Conservation (phyloP, 2,888 invertebrate genomes). For the Pelosia muscerda region DNA sequence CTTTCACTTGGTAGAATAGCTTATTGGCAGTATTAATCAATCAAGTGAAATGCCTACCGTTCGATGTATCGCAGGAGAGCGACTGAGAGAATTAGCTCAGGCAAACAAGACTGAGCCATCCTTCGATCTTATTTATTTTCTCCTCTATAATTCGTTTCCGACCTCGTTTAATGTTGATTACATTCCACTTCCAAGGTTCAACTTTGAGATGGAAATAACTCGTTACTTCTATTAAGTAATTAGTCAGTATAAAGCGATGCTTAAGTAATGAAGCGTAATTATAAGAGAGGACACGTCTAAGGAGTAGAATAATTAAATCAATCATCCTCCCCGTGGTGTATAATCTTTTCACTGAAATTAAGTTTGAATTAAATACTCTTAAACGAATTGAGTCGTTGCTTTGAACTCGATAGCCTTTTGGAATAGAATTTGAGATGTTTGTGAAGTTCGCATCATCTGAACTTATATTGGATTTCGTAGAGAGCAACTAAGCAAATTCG, state of each 20-base stretch:
- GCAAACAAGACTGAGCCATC: constrained; percentile 53
- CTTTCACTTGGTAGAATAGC: constrained; percentile 28
- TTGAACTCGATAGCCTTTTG: constrained; percentile 73
- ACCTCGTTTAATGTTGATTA: constrained; percentile 80
- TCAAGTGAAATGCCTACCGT: constrained; percentile 43
- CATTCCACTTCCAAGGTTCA: constrained; percentile 71
- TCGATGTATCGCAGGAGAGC: constrained; percentile 31
- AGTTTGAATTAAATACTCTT: constrained; percentile 80
- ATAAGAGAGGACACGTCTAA: constrained; percentile 85
- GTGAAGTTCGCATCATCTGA: constrained; percentile 59
- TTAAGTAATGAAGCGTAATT: constrained; percentile 86
- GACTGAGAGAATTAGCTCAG: constrained; percentile 47
- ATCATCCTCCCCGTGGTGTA: constrained; percentile 82
- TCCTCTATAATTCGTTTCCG: constrained; percentile 72
- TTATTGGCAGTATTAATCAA: constrained; percentile 46
- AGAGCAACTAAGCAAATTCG: constrained; percentile 45
- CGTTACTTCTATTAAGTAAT: constrained; percentile 87
- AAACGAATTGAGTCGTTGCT: constrained; percentile 69
- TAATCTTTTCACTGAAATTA: constrained; percentile 83
- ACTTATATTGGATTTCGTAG: constrained; percentile 64
- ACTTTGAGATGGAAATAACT: constrained; percentile 84
- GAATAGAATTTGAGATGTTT: constrained; percentile 66
- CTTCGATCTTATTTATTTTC: constrained; percentile 74
- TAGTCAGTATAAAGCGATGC: constrained; percentile 85
- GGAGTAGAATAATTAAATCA: constrained; percentile 85